Base-by-base conservation (phyloP, 2,797 vertebrate species). In the Streptopelia turtur region DNA sequence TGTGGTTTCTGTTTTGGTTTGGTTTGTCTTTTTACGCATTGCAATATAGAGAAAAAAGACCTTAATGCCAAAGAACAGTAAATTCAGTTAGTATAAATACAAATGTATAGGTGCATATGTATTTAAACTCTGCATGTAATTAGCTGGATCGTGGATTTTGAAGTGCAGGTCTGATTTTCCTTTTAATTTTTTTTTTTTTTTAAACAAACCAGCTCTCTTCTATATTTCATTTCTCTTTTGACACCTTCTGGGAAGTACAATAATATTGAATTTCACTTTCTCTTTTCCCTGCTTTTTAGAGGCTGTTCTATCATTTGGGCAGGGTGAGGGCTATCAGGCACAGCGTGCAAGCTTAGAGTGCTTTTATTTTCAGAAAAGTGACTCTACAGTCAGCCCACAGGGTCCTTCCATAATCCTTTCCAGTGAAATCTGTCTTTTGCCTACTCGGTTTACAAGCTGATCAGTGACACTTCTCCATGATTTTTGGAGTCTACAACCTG, bases 211-310 rank as follows among this genome's bases (percentile, higher is more conserved):
- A 89, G 80, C 65, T 95, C 55, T 49, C 59, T 71, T 86, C 39
- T 56, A 1, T 64, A 80, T 77, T 92, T 90, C 59, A 63, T 69
- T 70, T 81, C 63, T 78, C 55, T 65, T 70, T 64, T 72, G 83
- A 76, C 72, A 87, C 74, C 28, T 89, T 93, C 84, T 88, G 88
- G 66, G 71, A 95, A 76, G 70, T 91, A 75, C 77, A 89, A 30
- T 87, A 89, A 70, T 89, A 95, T 5, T 90, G 70, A 90, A 83
- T 94, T 95, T 95, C 83, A 88, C 86, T 95, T 95, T 94, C 55
- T 79, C 88, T 92, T 87, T 64, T 24, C 16, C 28, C 63, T 72
- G 41, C 52, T 72, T 89, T 93, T 94, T 77, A 74, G 66, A 92
- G 75, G 52, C 81, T 63, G 30, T 95, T 93, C 68, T 1, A 1